Conservation (phyloP, 2,113 vertebrate genomes). For the Astur gentilis region DNA sequence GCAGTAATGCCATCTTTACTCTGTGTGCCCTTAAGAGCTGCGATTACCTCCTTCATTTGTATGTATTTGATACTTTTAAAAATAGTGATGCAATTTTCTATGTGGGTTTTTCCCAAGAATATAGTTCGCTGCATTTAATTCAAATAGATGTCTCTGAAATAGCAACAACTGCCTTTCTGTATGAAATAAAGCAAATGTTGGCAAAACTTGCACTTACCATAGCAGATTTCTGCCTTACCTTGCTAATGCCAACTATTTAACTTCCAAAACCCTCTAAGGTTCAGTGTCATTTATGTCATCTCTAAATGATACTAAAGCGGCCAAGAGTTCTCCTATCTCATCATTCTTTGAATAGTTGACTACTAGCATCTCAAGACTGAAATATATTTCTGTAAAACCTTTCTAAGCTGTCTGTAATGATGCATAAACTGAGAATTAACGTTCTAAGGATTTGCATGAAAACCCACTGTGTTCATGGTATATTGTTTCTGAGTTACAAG, state of each 20-base stretch:
- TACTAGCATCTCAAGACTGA: background rate
- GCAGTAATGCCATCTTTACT: background rate
- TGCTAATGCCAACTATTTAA: background rate
- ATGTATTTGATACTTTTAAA: background rate
- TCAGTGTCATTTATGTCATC: background rate
- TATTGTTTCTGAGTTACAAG: constrained; percentile 10
- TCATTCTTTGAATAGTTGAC: background rate
- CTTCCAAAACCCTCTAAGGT: background rate
- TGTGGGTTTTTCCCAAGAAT: background rate
- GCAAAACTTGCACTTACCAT: background rate
- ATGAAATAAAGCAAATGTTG: background rate
- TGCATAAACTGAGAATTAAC: background rate
- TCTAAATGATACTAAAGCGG: background rate
- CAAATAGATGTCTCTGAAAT: background rate
- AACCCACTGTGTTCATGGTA: background rate
- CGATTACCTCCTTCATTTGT: background rate
- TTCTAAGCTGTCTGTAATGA: background rate
- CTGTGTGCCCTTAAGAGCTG: background rate
- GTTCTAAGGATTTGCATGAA: background rate
- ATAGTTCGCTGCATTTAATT: background rate
- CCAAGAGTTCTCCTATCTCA: background rate
- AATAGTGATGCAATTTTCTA: background rate
- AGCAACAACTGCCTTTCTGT: background rate
- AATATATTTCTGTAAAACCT: constrained; percentile 16
- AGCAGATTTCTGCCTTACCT: background rate